Base-by-base conservation (phyloP, 2,113 vertebrate genomes). In the Craseonycteris thonglongyai region DNA sequence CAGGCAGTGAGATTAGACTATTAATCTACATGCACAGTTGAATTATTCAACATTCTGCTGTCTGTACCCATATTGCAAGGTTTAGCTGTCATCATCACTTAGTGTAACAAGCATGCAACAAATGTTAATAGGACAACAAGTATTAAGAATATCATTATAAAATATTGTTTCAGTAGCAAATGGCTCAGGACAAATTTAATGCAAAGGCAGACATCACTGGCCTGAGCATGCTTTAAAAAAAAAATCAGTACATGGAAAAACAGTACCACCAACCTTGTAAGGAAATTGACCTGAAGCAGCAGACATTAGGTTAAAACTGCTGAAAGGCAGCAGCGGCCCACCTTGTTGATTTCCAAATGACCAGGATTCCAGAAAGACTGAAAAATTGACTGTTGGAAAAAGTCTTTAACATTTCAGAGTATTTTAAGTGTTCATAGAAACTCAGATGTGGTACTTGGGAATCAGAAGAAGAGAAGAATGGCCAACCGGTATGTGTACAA, bases 151-250 rank as follows among this genome's bases (percentile, higher is more conserved):
- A 99, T 99, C 99, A 99, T 98, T 98, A 98, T 99, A 99, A 99
- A 99, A 99, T 99, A 99, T 99, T 98, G 95, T 98, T 98, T 98
- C 98, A 98, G 90, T 98, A 99, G 99, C 99, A 99, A 99, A 96
- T 98, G 98, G 98, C 99, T 98, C 98, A 98, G 98, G 98, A 98
- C 99, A 99, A 99, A 99, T 99, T 99, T 99, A 99, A 99, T 99
- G 99, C 99, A 99, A 99, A 99, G 99, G 99, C 99, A 99, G 98
- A 99, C 98, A 99, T 98, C 98, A 99, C 98, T 98, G 99, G 99
- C 99, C 99, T 98, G 98, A 99, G 98, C 99, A 98, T 98, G 98
- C 98, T 98, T 98, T 94, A 28, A 82, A 96, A 96, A 51, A 98
- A 98, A 99, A 99, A 96, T 99, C 98, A 97, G 98, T 99, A 98